Base-by-base conservation (phyloP, 1,140 invertebrate genomes). In the Leptinotarsa lineolata region DNA sequence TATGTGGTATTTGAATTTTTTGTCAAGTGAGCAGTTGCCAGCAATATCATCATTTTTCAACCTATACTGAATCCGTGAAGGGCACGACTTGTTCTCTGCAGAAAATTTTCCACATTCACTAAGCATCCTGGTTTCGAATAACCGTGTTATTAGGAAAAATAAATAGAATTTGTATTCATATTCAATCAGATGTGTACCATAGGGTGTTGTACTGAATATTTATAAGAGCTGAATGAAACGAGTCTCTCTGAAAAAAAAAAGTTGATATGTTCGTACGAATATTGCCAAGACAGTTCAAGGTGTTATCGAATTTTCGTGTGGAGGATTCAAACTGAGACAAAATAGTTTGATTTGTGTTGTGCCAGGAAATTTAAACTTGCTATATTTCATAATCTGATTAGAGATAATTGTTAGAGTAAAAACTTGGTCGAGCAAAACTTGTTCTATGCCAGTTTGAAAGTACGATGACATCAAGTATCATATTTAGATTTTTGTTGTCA, bases 221-320 rank as follows among this genome's bases (percentile, higher is more conserved):
- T 54, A 54, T 54, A 13, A 54, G 48, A 54, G 15, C n/a, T 54
- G 48, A 54, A 54, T 4, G 48, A 18, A 16, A n/a, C 15, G 6
- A 54, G 48, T 15, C 15, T 15, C 2, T 54, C 12, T 54, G 16
- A 54, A 16, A 72, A 2, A 65, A 15, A 54, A 54, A 20, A 48
- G 1, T 73, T 15, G 45, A 58, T 54, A 54, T 54, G n/a, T 54
- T 54, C 48, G n/a, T 54, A 54, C 13, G 48, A 18, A 54, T 54
- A 54, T 2, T 54, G 15, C n/a, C 15, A 18, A 54, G 16, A 54
- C 1, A 54, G 15, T 16, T 54, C 15, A 15, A 13, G 48, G 16
- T 16, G 4, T 54, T 18, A 54, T 54, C 5, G n/a, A n/a, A 54
- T 54, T 16, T 54, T 54, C 16, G 48, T 54, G 48, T 5, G 2